Evolutionary conservation across 2,797 vertebrate species (phyloP).

Genomic region (Acrossocheilus wenchowensis): DNA sequence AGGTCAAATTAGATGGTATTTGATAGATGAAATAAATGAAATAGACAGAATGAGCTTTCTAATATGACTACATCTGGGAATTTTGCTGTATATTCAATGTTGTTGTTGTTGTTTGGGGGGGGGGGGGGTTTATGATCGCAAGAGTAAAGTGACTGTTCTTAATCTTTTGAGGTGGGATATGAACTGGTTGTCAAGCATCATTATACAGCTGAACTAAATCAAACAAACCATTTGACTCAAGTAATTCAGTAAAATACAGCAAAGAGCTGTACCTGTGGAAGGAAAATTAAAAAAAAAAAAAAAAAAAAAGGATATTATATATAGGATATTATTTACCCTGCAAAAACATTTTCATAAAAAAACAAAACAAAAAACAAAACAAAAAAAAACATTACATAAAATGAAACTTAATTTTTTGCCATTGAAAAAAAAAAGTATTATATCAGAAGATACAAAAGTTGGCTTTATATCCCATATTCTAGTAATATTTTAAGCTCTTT

Average conservation of each 20-base stretch:
- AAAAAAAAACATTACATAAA: background rate
- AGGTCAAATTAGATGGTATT: background rate
- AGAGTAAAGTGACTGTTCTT: background rate
- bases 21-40: background rate
- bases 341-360: background rate
- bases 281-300: too few relatives aligned
- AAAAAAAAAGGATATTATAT: too few relatives aligned
- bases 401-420: too few relatives aligned
- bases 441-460: background rate
- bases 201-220: background rate
- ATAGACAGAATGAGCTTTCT: background rate
- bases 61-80: background rate
- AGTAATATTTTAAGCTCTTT: too few relatives aligned
- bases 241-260: background rate
- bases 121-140: background rate
- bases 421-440: too few relatives aligned
- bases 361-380: background rate
- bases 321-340: background rate
- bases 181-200: background rate
- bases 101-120: too few relatives aligned
- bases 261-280: background rate
- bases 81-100: too few relatives aligned
- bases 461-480: too few relatives aligned
- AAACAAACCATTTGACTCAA: background rate
- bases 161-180: background rate